Base-by-base conservation (phyloP, 2,797 vertebrate species). In the Hoplostethus atlanticus region DNA sequence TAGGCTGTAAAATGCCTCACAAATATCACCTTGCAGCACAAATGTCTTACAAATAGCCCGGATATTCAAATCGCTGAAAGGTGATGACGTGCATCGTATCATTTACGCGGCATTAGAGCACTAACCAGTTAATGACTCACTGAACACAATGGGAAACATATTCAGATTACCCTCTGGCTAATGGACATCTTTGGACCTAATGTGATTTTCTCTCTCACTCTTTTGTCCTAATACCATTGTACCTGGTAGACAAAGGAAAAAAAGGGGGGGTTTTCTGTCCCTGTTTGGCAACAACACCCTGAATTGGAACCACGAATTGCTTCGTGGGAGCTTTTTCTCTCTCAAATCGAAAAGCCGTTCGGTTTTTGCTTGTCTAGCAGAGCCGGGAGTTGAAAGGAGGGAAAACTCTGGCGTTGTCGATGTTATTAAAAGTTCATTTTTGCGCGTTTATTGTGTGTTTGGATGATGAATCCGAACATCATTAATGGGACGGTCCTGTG, bases 381-480 rank as follows among this genome's bases (percentile, higher is more conserved):
- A 83, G 73, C 48, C 9, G 28, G 36, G 58, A 62, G 72, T 34
- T 48, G 31, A 56, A 80, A 72, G 42, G 52, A 77, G 21, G 61
- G 21, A 79, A 82, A 69, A 54, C 71, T 52, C 44, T n/a, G 17
- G 25, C 62, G 38, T 57, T 50, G 83, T 84, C 64, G 8, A 84
- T 79, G 68, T 44, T 78, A 86, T 85, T 81, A 85, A 89, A 80
- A 84, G 79, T 87, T 85, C 6, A 86, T 80, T 85, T 2, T 0
- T 21, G 40, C 74, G 77, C 81, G 65, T 89, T 71, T 75, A 84
- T 81, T 83, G 75, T 79, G 71, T 85, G 73, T 83, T 80, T 72
- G 67, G 79, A 85, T 89, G 81, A 84, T 86, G 81, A 87, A 91
- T 88, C 76, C 1, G 5, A 80, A 71, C 81, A 79, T 82, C 85